Percentiles rank a stretch among this genome's conserved stretches.
phyloP scores from a whole-genome alignment of 2,888 invertebrate species.

The Eupithecia exiguata region DNA sequence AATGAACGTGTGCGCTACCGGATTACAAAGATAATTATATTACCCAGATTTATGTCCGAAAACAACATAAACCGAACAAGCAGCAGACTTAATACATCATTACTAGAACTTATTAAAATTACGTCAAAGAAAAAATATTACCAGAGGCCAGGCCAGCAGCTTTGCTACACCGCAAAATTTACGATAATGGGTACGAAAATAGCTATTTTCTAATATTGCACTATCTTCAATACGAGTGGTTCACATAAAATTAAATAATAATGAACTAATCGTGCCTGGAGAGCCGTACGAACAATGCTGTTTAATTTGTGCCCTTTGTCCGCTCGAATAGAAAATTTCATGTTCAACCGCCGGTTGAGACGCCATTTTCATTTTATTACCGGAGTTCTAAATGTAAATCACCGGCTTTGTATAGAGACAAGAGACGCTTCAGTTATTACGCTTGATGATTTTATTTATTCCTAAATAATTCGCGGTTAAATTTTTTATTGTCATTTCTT shows the following conservation, averaged over 20 bases:
- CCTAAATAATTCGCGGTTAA: slow-evolving; percentile 11
- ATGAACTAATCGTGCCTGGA: slow-evolving; percentile 74
- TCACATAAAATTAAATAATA: slow-evolving; percentile 79
- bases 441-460: slow-evolving; percentile 30
- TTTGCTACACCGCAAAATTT: slow-evolving; percentile 31
- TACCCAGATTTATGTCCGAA: slow-evolving; percentile 28
- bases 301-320: slow-evolving; percentile 82
- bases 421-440: slow-evolving; percentile 54
- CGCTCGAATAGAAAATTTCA: slow-evolving; percentile 80
- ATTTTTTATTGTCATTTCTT: background rate
- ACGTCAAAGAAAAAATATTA: slow-evolving; percentile 38
- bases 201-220: slow-evolving; percentile 34
- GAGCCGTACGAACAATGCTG: slow-evolving; percentile 72
- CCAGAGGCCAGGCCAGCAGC: slow-evolving; percentile 13
- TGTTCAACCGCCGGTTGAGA: slow-evolving; percentile 70
- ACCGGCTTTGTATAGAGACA: slow-evolving; percentile 68
- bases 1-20: slow-evolving; percentile 14
- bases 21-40: slow-evolving; percentile 25
- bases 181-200: slow-evolving; percentile 30
- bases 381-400: slow-evolving; percentile 77
- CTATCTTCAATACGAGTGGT: slow-evolving; percentile 46
- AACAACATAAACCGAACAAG: slow-evolving; percentile 21
- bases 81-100: slow-evolving; percentile 20
- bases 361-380: slow-evolving; percentile 73
- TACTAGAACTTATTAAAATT: slow-evolving; percentile 32